These are phyloP conservation scores for Tenthredo amoena DNA, from an alignment of 2,888 invertebrate genomes.

Conservation along the genomic window DNA sequence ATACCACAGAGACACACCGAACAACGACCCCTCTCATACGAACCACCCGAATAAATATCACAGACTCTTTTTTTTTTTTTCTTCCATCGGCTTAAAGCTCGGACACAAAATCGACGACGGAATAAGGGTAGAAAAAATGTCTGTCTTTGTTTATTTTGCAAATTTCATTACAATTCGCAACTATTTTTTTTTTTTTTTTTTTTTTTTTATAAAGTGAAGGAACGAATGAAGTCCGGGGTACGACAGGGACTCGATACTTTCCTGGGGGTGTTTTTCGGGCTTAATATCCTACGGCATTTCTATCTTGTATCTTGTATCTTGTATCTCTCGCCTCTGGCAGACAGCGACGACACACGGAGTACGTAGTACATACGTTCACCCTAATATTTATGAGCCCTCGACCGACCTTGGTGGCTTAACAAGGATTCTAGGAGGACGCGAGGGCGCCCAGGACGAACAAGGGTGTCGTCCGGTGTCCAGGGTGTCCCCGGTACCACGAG, in stretches of 20 bases:
- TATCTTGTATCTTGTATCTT: not conserved
- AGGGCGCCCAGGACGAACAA: slow-evolving; percentile 23
- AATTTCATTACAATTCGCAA: not conserved
- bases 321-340: not conserved
- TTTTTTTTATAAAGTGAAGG: too few species aligned
- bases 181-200: too few species aligned
- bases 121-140: not conserved
- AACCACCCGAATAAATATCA: not conserved
- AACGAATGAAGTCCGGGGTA: not conserved
- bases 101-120: not conserved
- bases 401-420: slow-evolving; percentile 37
- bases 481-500: not conserved
- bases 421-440: slow-evolving; percentile 32
- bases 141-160: not conserved
- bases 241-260: not conserved
- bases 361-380: slow-evolving; percentile 14
- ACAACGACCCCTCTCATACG: not conserved
- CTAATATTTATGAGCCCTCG: slow-evolving; percentile 38
- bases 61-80: not conserved
- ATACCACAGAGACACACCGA: too few species aligned
- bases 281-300: not conserved
- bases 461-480: slow-evolving; percentile 28
- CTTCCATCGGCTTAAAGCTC: not conserved
- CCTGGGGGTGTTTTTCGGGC: not conserved
- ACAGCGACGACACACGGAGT: not conserved